Evolutionary conservation across 2,888 invertebrate species (phyloP).

Genomic region (Polydesmus complanatus): DNA sequence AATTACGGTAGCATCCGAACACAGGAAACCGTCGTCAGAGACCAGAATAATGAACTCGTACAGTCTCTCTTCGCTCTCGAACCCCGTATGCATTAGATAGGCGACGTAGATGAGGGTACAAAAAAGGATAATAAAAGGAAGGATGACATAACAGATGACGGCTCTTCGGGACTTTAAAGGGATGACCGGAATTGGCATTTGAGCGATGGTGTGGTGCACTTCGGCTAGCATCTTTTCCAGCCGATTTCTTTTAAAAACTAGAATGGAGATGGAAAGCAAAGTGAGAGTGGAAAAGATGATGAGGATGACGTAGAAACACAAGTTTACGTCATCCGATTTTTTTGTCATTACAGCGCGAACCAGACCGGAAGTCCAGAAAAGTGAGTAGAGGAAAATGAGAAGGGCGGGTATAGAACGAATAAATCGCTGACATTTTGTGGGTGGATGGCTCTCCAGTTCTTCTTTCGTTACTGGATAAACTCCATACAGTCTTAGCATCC

Average conservation of each 20-base stretch:
- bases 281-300: background rate
- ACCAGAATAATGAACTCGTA: background rate
- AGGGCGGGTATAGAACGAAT: too few relatives aligned
- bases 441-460: too few relatives aligned
- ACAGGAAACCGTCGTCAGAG: background rate
- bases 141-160: background rate
- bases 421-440: too few relatives aligned
- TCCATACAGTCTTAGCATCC: too few relatives aligned
- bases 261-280: background rate
- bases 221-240: background rate
- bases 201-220: background rate
- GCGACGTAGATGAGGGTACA: background rate
- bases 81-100: background rate
- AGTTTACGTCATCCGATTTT: background rate
- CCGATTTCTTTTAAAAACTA: background rate
- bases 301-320: background rate
- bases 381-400: too few relatives aligned
- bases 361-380: background rate
- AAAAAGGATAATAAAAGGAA: background rate
- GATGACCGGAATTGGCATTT: background rate
- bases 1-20: background rate
- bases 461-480: too few relatives aligned
- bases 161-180: background rate
- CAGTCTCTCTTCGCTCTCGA: background rate
- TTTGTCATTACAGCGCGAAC: background rate